A percentile compares a stretch with the other conserved stretches of the same genome.
phyloP scores from a whole-genome alignment of 2,888 invertebrate species.

The Colletes collaris region DNA sequence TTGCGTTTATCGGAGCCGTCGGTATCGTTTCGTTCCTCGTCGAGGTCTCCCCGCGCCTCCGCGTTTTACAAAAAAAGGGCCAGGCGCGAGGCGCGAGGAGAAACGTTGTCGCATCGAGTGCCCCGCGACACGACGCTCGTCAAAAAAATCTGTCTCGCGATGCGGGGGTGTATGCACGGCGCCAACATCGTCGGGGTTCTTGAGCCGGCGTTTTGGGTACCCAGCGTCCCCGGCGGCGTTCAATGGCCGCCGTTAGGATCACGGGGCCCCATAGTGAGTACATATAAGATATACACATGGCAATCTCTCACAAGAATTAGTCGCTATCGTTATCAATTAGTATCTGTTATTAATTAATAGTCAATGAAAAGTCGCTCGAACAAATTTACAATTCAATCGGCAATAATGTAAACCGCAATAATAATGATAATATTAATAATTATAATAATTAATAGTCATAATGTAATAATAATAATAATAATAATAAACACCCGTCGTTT shows the following conservation, averaged over 20 bases:
- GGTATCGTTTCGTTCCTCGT: conserved; percentile 37
- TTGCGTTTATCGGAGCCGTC: conserved; percentile 11
- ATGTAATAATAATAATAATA: conserved; percentile 64
- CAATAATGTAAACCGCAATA: conserved; percentile 66
- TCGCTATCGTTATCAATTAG: conserved; percentile 82
- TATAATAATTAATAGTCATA: conserved; percentile 35
- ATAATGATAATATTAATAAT: conserved; percentile 59
- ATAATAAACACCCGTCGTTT: conserved; percentile 40
- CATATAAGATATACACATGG: conserved; percentile 83
- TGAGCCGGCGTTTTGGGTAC: conserved; percentile 80
- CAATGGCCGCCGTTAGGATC: conserved; percentile 65
- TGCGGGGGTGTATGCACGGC: conserved; percentile 54
- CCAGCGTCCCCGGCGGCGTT: conserved; percentile 69
- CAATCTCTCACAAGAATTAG: conserved; percentile 83
- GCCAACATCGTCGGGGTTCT: conserved; percentile 75
- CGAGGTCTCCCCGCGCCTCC: conserved; percentile 69
- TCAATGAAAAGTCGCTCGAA: conserved; percentile 77
- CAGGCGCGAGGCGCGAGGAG: conserved; percentile 69
- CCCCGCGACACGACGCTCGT: conserved; percentile 44
- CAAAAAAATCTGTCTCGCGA: conserved; percentile 23
- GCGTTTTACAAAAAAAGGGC: conserved; percentile 74
- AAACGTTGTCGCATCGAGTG: conserved; percentile 34
- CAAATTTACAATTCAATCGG: conserved; percentile 72
- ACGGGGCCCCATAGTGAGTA: conserved; percentile 81
- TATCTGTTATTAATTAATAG: conserved; percentile 81